Base-by-base conservation (phyloP, 2,113 vertebrate species). In the Dipodomys ordii region DNA sequence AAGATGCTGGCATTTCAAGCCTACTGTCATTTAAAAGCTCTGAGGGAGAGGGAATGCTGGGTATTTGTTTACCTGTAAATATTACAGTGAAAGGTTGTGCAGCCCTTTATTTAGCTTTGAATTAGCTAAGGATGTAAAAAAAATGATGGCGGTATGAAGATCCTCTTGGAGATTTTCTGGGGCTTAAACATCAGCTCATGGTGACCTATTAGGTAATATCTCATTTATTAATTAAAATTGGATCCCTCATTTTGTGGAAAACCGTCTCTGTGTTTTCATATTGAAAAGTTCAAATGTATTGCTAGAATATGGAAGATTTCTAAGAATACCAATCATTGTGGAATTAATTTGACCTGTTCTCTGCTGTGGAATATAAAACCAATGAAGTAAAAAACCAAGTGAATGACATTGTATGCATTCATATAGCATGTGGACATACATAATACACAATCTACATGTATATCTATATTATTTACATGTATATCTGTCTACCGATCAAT, bases 11-110 rank as follows among this genome's bases (percentile, higher is more conserved):
- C 93, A 69, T 95, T 97, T 97, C 74, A 91, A 49, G 49, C 46
- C 87, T 84, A 71, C 7, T 93, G 30, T 82, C 83, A 72, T 81
- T 95, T 96, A 83, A 87, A 94, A 22, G 93, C 67, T 65, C 92
- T 20, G 30, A 90, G 18, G 94, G 88, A 53, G 0, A 65, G 3
- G 0, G 15, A 7, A 94, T 90, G 13, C 6, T 80, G 46, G 74
- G 49, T 92, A 25, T 76, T 90, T 69, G 4, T 35, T 93, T 94
- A 78, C 60, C 80, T 92, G 81, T 79, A 88, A 92, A 85, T 88
- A 95, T 80, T 92, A 79, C 53, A 72, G 32, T 53, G 85, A 94
- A 67, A 82, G 86, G 20, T 81, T 85, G 67, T 73, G 13, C 1
- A 72, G 1, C 67, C 13, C 57, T 20, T 90, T 25, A 64, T 91